A percentile compares a stretch with the other conserved stretches of the same genome.
Evolutionary conservation across 2,797 vertebrate species (phyloP).

Genomic region (Danio aesculapii): DNA sequence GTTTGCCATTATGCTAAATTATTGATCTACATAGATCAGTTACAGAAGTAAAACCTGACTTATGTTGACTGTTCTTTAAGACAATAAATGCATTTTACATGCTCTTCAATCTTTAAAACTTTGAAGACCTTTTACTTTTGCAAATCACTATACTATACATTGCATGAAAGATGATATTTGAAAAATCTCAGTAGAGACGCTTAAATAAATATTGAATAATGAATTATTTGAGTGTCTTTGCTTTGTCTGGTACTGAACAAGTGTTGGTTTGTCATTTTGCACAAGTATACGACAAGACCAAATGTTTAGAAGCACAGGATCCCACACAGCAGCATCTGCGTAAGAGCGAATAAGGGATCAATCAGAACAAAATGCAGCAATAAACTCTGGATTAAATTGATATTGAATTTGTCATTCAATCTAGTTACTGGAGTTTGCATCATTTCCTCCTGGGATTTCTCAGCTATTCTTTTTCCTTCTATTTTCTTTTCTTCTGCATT

Average conservation of each 20-base stretch:
- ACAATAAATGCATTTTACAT: too few relatives aligned
- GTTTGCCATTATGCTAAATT: too few relatives aligned
- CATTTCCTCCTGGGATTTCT: conserved; percentile 70
- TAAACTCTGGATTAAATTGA: conserved; percentile 57
- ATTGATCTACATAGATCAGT: too few relatives aligned
- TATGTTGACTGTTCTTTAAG: too few relatives aligned
- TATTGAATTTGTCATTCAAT: conserved; percentile 69
- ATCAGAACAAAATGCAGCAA: conserved; percentile 50
- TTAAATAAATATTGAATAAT: too few relatives aligned
- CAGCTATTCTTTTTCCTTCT: conserved; percentile 14
- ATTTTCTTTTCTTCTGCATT: conserved; percentile 54
- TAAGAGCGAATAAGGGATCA: conserved; percentile 41
- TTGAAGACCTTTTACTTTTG: too few relatives aligned
- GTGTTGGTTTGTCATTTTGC: conserved; percentile 25
- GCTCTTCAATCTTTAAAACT: too few relatives aligned
- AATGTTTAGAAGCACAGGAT: conserved; percentile 69
- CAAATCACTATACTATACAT: too few relatives aligned
- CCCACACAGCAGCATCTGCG: conserved; percentile 66
- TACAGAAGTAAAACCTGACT: too few relatives aligned
- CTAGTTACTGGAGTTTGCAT: conserved; percentile 67
- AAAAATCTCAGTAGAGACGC: too few relatives aligned
- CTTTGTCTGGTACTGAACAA: conserved; percentile 33
- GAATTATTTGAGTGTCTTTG: conserved; percentile 3
- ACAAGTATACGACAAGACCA: conserved; percentile 60
- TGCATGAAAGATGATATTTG: too few relatives aligned